These are phyloP conservation scores for Callipepla squamata DNA, from an alignment of 2,113 vertebrate genomes.

Conservation along the genomic window DNA sequence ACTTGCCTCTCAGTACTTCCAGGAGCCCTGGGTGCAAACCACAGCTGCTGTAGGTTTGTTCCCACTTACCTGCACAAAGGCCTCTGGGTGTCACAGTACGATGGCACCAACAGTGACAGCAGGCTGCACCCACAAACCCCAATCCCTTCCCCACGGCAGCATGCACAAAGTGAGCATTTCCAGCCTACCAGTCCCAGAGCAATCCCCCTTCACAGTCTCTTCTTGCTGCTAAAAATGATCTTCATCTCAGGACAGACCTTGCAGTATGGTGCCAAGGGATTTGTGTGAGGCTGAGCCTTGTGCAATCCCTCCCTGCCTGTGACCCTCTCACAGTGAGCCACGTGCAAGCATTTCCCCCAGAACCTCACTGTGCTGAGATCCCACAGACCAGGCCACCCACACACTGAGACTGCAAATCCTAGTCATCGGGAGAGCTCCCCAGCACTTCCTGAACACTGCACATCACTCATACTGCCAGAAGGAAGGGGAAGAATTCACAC, in stretches of 20 bases:
- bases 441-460: neutral
- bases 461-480: neutral
- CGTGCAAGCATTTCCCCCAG: neutral
- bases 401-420: neutral
- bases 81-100: neutral
- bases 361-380: neutral
- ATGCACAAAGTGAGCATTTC: rapidly evolving
- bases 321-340: neutral
- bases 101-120: neutral
- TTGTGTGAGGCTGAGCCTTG: neutral
- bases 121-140: neutral
- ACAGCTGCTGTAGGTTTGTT: neutral
- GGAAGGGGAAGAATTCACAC: neutral
- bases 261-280: neutral
- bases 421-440: neutral
- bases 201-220: neutral
- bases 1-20: neutral
- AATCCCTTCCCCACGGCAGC: neutral
- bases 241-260: neutral
- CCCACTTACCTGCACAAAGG: neutral
- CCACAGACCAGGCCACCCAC: neutral
- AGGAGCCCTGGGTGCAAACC: neutral
- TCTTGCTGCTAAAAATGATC: neutral
- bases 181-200: neutral
- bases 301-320: neutral